Base-by-base conservation (phyloP, 1,140 invertebrate genomes). In the Vanessa atalanta region DNA sequence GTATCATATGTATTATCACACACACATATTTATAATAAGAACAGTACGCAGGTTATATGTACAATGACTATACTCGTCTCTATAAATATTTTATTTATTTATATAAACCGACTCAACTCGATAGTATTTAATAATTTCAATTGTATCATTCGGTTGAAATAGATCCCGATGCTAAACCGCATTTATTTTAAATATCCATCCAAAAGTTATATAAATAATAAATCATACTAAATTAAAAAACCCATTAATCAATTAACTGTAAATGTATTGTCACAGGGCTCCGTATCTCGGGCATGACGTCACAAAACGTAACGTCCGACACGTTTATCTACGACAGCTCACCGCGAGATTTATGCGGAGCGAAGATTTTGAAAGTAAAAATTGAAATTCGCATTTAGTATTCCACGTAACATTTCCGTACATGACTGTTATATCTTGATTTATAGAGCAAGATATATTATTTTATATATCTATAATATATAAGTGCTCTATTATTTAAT, bases 171-270 rank as follows among this genome's bases (percentile, higher is more conserved):
- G 11, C 47, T 3, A 48, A 50, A 48, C 47, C 47, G 7, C 47
- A 15, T 20, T 20, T 20, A 31, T 31, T 31, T 31, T 3, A 43
- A 43, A 43, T 43, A 43, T 8, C 37, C 37, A 0, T 11, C 0
- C 37, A 8, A n/a, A 55, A 20, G n/a, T 55, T 55, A 55, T n/a
- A 61, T 61, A 11, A 37, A 61, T 61, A n/a, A 60, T 37, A 61
- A n/a, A 9, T 23, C 26, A n/a, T 61, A 15, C 6, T 43, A 61
- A 26, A 61, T 61, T 31, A 61, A 63, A 72, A 70, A 72, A 53
- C 9, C 76, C 76, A 73, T 77, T 64, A 67, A 77, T 77, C 76
- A 77, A 77, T 73, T 74, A 77, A 73, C 47, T 69, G 64, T 77
- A 77, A 77, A 78, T 72, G 65, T 69, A 72, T 67, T 74, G 73